phyloP scores from a whole-genome alignment of 2,888 invertebrate genomes.

The Nephrotoma guestfalica region DNA sequence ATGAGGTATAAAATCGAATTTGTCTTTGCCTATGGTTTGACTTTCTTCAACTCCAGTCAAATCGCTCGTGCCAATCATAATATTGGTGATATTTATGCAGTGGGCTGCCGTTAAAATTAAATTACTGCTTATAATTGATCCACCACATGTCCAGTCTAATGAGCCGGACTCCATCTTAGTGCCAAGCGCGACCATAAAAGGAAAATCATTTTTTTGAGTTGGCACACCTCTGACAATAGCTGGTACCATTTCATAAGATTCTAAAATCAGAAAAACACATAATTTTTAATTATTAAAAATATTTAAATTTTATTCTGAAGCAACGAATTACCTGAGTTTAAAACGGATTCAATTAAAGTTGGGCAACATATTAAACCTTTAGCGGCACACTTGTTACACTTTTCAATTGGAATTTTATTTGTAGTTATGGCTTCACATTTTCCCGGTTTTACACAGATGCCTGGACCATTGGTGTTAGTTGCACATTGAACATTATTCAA shows the following conservation, averaged over 20 bases:
- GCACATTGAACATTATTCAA: background rate
- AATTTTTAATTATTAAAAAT: background rate
- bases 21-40: background rate
- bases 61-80: background rate
- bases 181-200: background rate
- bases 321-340: background rate
- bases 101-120: conserved; percentile 28
- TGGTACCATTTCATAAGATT: background rate
- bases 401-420: background rate
- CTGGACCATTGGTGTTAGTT: background rate
- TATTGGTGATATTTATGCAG: conserved; percentile 17
- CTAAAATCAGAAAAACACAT: background rate
- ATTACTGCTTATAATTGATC: conserved; percentile 23
- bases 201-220: background rate
- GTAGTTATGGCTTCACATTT: background rate
- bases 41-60: background rate
- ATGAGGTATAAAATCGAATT: background rate
- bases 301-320: background rate
- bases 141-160: conserved; percentile 10
- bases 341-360: background rate
- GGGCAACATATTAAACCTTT: background rate
- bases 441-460: background rate
- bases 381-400: background rate
- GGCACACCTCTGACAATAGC: background rate
- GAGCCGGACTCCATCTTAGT: background rate